Percentiles rank a stretch among this genome's conserved stretches.
Conservation (phyloP, 1,140 invertebrate species). For the Colletes gigas region DNA sequence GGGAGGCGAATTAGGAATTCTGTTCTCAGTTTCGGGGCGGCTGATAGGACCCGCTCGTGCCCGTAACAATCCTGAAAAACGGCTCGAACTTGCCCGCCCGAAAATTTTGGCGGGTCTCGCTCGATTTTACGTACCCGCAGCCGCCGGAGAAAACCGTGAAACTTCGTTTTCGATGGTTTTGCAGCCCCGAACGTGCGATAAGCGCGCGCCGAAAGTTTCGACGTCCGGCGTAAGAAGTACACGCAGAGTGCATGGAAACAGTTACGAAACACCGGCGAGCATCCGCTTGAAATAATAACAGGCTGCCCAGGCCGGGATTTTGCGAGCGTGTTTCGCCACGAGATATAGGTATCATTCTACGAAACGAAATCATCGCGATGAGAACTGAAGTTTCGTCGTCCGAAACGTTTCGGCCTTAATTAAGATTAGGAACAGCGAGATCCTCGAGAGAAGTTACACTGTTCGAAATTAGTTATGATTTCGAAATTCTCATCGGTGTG, state of each 20-base stretch:
- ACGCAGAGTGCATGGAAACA: conserved; percentile 11
- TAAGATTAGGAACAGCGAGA: too few relatives aligned
- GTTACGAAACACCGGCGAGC: neutral
- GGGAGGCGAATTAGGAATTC: conserved; percentile 55
- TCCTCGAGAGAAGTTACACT: too few relatives aligned
- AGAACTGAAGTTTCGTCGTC: neutral
- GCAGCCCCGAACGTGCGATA: conserved; percentile 9
- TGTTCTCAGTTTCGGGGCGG: conserved; percentile 49
- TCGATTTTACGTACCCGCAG: neutral
- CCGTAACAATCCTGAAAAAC: conserved; percentile 9
- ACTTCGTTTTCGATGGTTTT: conserved; percentile 28
- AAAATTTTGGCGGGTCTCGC: neutral
- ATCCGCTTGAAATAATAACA: conserved; percentile 9
- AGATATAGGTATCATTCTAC: too few relatives aligned
- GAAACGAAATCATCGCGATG: neutral
- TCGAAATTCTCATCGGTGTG: too few relatives aligned
- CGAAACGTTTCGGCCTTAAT: neutral
- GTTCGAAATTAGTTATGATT: too few relatives aligned
- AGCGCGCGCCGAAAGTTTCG: neutral
- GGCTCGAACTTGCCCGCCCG: neutral
- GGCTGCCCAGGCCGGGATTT: neutral
- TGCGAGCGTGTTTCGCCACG: neutral
- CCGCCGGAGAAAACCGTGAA: neutral
- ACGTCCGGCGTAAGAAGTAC: conserved; percentile 7
- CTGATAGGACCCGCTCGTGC: conserved; percentile 39